Percentiles rank a stretch among this genome's conserved stretches.
These are phyloP conservation scores for Lophius piscatorius DNA, from an alignment of 2,113 vertebrate genomes.

Conservation along the genomic window DNA sequence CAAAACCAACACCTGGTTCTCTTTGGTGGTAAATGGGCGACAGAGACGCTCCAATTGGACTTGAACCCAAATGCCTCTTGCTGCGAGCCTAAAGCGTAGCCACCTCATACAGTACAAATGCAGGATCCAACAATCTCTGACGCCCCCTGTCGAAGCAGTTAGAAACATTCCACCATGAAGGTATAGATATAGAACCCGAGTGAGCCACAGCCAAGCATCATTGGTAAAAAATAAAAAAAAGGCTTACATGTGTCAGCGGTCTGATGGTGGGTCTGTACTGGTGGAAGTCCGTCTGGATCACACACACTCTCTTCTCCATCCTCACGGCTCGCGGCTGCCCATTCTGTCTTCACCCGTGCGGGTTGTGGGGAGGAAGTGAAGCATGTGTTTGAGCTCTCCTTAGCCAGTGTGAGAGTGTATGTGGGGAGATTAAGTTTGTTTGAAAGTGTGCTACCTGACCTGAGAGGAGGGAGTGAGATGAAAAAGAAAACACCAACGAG, in stretches of 20 bases:
- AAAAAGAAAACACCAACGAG: slow-evolving; percentile 73
- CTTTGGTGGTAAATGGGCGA: no score
- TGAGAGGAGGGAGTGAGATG: slow-evolving; percentile 54
- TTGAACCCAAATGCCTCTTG: no score
- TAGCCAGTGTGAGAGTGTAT: slow-evolving; percentile 39
- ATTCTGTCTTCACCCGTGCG: slow-evolving; percentile 72
- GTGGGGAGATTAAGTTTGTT: slow-evolving; percentile 23
- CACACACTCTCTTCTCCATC: slow-evolving; percentile 85
- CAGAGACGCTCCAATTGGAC: no score
- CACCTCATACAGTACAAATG: no score
- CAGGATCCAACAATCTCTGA: slow-evolving; percentile 23
- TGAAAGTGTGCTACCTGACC: slow-evolving; percentile 77
- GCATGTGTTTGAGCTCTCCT: slow-evolving; percentile 40
- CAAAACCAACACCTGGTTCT: no score
- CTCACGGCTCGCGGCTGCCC: slow-evolving; percentile 68
- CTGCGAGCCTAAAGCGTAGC: no score
- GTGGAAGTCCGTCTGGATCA: slow-evolving; percentile 86
- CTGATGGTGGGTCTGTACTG: slow-evolving; percentile 79
- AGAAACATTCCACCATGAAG: no score
- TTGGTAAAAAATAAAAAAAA: background rate
- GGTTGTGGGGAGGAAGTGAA: slow-evolving; percentile 62
- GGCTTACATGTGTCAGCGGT: slow-evolving; percentile 76
- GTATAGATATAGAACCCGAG: no score
- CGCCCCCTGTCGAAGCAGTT: slow-evolving; percentile 42
- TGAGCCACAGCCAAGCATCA: background rate